These are phyloP conservation scores for Eleutherodactylus coqui DNA, from an alignment of 2,797 vertebrate genomes.

Conservation along the genomic window DNA sequence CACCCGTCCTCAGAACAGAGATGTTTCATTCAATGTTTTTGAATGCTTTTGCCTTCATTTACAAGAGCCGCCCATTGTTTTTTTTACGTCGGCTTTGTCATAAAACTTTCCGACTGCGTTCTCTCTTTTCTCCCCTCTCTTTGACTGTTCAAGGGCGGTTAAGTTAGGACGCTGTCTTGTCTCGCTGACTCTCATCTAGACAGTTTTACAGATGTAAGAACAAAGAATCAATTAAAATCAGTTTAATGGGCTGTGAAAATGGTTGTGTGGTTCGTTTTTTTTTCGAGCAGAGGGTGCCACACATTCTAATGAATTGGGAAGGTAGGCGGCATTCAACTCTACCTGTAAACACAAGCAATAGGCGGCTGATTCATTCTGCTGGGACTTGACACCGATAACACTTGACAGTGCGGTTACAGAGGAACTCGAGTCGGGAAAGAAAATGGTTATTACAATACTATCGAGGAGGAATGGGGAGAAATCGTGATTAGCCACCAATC, in stretches of 20 bases:
- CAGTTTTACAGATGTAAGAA: slow-evolving; percentile 50
- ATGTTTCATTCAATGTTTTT: neutral
- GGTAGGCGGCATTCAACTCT: slow-evolving; percentile 16
- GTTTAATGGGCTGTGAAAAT: slow-evolving; percentile 55
- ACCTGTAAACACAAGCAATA: slow-evolving; percentile 32
- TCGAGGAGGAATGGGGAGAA: neutral
- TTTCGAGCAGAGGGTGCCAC: slow-evolving; percentile 19
- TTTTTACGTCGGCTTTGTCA: neutral
- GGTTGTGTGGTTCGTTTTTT: slow-evolving; percentile 15
- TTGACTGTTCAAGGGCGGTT: slow-evolving; percentile 35
- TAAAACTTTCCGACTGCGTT: slow-evolving; percentile 2
- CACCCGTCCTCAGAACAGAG: neutral
- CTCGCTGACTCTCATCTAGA: slow-evolving; percentile 17
- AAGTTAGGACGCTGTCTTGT: slow-evolving; percentile 25
- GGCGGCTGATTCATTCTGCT: neutral
- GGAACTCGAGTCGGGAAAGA: neutral
- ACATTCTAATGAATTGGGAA: slow-evolving; percentile 31
- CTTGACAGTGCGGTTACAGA: neutral
- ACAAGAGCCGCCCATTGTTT: neutral
- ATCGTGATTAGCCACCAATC: neutral
- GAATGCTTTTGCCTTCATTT: neutral
- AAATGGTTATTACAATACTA: neutral
- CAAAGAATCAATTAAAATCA: slow-evolving; percentile 60
- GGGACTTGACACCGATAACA: slow-evolving; percentile 7
- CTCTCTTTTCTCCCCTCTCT: neutral